Conservation (phyloP, 2,113 vertebrate genomes). For the Gnathonemus echidnorhynchus region DNA sequence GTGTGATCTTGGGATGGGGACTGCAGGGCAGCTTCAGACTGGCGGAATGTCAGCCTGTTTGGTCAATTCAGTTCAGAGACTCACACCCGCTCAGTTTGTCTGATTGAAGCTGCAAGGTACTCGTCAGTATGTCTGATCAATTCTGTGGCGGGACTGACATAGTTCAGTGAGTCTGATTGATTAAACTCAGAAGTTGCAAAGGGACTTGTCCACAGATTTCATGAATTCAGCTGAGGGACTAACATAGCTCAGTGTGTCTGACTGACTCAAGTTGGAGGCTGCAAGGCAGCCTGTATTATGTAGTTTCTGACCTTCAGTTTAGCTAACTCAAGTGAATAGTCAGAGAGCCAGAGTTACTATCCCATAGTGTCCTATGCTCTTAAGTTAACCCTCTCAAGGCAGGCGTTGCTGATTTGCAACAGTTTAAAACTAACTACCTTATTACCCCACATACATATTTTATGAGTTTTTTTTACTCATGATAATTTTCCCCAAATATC, state of each 20-base stretch:
- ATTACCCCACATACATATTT: too few species aligned
- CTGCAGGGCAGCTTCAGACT: background rate
- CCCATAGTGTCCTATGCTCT: background rate
- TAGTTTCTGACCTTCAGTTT: background rate
- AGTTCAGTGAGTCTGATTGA: background rate
- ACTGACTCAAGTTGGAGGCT: background rate
- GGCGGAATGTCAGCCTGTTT: background rate
- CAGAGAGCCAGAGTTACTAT: background rate
- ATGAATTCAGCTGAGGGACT: background rate
- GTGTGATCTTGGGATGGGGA: background rate
- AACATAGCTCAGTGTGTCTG: background rate
- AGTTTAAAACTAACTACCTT: too few species aligned
- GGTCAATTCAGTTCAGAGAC: background rate
- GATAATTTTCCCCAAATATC: too few species aligned
- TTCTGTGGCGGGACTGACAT: background rate
- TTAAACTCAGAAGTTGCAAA: background rate
- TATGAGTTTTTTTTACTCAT: too few species aligned
- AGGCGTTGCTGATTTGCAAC: too few species aligned
- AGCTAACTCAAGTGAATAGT: background rate
- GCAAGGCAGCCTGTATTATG: background rate
- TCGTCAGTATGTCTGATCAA: background rate
- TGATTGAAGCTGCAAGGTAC: background rate
- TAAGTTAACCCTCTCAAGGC: too few species aligned
- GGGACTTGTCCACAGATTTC: background rate
- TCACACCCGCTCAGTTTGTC: background rate